Base-by-base conservation (phyloP, 2,797 vertebrate species). In the Ambastaia sidthimunki region DNA sequence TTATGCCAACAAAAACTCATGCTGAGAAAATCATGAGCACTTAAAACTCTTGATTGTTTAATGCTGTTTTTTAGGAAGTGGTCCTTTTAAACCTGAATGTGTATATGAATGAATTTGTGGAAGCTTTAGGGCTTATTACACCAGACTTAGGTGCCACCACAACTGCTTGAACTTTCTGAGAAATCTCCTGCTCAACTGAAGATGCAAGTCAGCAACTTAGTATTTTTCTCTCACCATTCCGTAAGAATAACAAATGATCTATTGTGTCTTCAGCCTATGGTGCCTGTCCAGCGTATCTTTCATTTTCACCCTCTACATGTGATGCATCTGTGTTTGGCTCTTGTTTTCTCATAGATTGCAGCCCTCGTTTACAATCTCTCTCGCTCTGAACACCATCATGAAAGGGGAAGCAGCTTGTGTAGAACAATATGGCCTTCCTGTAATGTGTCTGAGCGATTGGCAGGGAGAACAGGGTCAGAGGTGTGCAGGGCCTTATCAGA, bases 341-440 rank as follows among this genome's bases (percentile, higher is more conserved):
- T 10, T 28, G 70, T 48, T 63, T 82, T 60, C 25, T 78, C 37
- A 41, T 9, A 41, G 37, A 41, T 41, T 41, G 7, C 37, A 10
- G 37, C 5, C 37, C 37, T 9, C 1, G 7, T 41, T 81, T 84
- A 3, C 34, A 18, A 28, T 74, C 48, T 37, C 41, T 65, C 25
- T 34, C 12, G 48, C 71, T 68, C 69, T 68, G 66, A 37, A 55
- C 76, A 52, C 28, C 71, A 74, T 47, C 37, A 74, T 78, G 63
- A 80, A 78, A 18, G 55, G 77, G 91, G 90, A 91, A 93, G 85
- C 87, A 85, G 86, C 90, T 91, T 92, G 89, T 91, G 86, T 80
- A 81, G 84, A 93, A 93, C 91, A 93, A 92, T 92, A 87, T 85
- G 87, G 23, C 76, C 86, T 94, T 93, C 92, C 92, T 92, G 87